Evolutionary conservation across 2,797 vertebrate species (phyloP), one percentile per base, ranked within the genome.

Genomic region (Tapera naevia): DNA sequence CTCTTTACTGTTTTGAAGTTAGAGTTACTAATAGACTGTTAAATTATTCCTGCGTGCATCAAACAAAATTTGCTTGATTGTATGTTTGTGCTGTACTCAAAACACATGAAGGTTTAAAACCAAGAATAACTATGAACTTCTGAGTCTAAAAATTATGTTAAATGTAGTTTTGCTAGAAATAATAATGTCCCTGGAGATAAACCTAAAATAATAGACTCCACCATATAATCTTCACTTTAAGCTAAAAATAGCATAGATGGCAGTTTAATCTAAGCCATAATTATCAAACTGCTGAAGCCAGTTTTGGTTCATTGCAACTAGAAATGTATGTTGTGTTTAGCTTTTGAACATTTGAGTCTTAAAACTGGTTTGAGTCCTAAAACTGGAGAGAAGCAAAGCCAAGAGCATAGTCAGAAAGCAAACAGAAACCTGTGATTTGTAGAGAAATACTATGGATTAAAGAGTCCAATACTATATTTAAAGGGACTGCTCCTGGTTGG

Each of bases 221-320:
- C 86, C 58, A 15, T 88, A 92, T 90, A 93, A 95, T 95, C 97
- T 96, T 94, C 90, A 79, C 91, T 93, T 94, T 91, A 97, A 97
- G 71, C 89, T 97, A 97, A 97, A 98, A 97, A 98, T 97, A 98
- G 91, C 69, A 66, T 71, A 79, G 92, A 94, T 89, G 83, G 91
- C 43, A 83, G 96, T 96, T 97, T 90, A 89, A 93, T 86, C 79
- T 94, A 95, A 97, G 96, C 95, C 90, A 89, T 97, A 94, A 96
- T 91, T 91, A 96, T 92, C 81, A 74, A 88, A 91, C 69, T 94
- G 83, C 76, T 88, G 88, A 83, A 71, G 83, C 72, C 3, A 28
- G 46, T 80, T 95, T 93, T 50, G 78, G 95, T 94, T 96, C 94
- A 94, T 82, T 89, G 81, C 95, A 86, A 22, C 84, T 91, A 51